A percentile compares a stretch with the other conserved stretches of the same genome.
These are phyloP conservation scores for Parnassius orleans DNA, from an alignment of 2,888 invertebrate species.

Conservation along the genomic window DNA sequence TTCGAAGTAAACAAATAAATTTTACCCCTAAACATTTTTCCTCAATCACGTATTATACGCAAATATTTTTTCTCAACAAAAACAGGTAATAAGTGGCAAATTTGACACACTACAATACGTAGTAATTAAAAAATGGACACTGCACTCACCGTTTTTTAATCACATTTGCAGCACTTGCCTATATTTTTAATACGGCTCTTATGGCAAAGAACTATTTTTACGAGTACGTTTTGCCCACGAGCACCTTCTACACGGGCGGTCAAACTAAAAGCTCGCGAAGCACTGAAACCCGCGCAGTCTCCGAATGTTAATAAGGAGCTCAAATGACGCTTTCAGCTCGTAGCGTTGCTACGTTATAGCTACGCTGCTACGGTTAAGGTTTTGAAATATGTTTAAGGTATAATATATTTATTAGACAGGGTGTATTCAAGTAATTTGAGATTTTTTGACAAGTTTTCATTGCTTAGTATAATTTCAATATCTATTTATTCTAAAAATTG, in stretches of 20 bases:
- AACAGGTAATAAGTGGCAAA: slow-evolving; percentile 23
- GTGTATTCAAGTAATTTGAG: too few species aligned
- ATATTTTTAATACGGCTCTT: slow-evolving; percentile 31
- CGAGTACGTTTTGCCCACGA: slow-evolving; percentile 38
- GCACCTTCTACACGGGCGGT: slow-evolving; percentile 40
- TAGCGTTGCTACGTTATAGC: slow-evolving; percentile 32
- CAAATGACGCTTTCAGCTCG: slow-evolving; percentile 39
- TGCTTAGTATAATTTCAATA: too few species aligned
- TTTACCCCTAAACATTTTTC: slow-evolving; percentile 30
- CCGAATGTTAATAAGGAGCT: slow-evolving; percentile 53
- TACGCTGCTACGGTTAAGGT: slow-evolving; percentile 23
- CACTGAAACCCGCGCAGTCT: slow-evolving; percentile 73
- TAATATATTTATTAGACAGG: slow-evolving; percentile 4
- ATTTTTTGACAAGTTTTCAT: too few species aligned
- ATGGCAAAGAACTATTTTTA: slow-evolving; percentile 36
- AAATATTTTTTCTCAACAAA: slow-evolving; percentile 28
- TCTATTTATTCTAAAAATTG: too few species aligned
- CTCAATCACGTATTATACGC: background rate
- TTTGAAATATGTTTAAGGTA: slow-evolving; percentile 24
- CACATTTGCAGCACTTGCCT: slow-evolving; percentile 51
- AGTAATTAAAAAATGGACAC: slow-evolving; percentile 35
- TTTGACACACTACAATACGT: slow-evolving; percentile 28
- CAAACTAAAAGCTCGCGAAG: slow-evolving; percentile 47
- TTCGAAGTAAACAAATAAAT: slow-evolving; percentile 36
- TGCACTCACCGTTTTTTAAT: slow-evolving; percentile 57